Base-by-base conservation (phyloP, 2,888 invertebrate genomes). In the Microdon myrmicae region DNA sequence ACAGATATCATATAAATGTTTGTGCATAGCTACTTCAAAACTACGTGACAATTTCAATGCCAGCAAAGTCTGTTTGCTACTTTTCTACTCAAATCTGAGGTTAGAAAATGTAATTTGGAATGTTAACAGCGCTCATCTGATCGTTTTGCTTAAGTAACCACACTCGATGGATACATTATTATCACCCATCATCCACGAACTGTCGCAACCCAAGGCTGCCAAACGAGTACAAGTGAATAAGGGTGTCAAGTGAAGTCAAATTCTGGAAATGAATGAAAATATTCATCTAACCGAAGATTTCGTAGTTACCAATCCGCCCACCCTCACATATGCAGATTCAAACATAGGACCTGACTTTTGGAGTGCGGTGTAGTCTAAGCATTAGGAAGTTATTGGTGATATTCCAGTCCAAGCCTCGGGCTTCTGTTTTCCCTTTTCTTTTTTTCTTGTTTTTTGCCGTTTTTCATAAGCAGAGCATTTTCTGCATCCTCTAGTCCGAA, bases 161-260 rank as follows among this genome's bases (percentile, higher is more conserved):
- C n/a, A n/a, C n/a, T n/a, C n/a, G n/a, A n/a, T n/a, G n/a, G n/a
- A n/a, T n/a, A n/a, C n/a, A n/a, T n/a, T n/a, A n/a, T n/a, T n/a
- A n/a, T n/a, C n/a, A n/a, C n/a, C n/a, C n/a, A n/a, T n/a, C n/a
- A n/a, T n/a, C n/a, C n/a, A n/a, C n/a, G n/a, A n/a, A n/a, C n/a
- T n/a, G n/a, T n/a, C n/a, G n/a, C n/a, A n/a, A n/a, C n/a, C n/a
- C n/a, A n/a, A n/a, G n/a, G n/a, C n/a, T n/a, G 5, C 10, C 45
- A 22, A 17, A 31, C 44, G 56, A 56, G 56, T 61, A 35, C 49
- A 61, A 56, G 49, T 60, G 61, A 61, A 56, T 56, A n/a, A 44
- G 61, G 56, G 55, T 61, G 56, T 56, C 55, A 44, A 43, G 56
- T 44, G 39, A 61, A 61, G 61, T 45, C 49, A 61, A 61, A 49